phyloP scores from a whole-genome alignment of 2,113 vertebrate species.

The Oryzias woworae region DNA sequence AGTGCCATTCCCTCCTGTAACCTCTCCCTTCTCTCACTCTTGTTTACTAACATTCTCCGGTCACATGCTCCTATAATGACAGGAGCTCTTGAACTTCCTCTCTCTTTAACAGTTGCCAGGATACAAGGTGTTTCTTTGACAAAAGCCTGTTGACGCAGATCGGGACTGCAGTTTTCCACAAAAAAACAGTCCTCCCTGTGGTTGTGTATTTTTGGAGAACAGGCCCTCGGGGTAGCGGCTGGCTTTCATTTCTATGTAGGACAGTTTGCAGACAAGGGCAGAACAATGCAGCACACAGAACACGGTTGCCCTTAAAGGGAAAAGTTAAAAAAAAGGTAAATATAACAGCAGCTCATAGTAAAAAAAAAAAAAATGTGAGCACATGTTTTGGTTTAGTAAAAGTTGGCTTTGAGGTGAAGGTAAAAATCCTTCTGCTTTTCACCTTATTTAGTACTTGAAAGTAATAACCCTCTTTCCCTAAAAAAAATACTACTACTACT shows the following conservation, averaged over 20 bases:
- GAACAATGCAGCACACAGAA: background rate
- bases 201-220: constrained; percentile 42
- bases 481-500: too few relatives aligned
- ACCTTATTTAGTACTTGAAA: too few relatives aligned
- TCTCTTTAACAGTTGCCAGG: constrained; percentile 49
- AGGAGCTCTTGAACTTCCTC: constrained; percentile 52
- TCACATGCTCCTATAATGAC: constrained; percentile 58
- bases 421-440: background rate
- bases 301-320: constrained; percentile 1
- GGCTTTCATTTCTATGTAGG: constrained; percentile 29
- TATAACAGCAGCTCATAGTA: background rate
- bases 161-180: constrained; percentile 44
- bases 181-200: constrained; percentile 9
- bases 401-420: background rate
- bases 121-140: constrained; percentile 62
- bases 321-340: constrained; percentile 10
- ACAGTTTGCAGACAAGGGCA: constrained; percentile 6
- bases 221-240: constrained; percentile 44
- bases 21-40: background rate
- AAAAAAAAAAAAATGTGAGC: background rate
- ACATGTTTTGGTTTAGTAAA: background rate
- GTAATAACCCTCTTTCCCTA: too few relatives aligned
- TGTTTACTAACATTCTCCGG: constrained; percentile 67
- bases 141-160: constrained; percentile 70
- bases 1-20: background rate